Evolutionary conservation across 2,797 vertebrate genomes (phyloP).

Genomic region (Anomalospiza imberbis): DNA sequence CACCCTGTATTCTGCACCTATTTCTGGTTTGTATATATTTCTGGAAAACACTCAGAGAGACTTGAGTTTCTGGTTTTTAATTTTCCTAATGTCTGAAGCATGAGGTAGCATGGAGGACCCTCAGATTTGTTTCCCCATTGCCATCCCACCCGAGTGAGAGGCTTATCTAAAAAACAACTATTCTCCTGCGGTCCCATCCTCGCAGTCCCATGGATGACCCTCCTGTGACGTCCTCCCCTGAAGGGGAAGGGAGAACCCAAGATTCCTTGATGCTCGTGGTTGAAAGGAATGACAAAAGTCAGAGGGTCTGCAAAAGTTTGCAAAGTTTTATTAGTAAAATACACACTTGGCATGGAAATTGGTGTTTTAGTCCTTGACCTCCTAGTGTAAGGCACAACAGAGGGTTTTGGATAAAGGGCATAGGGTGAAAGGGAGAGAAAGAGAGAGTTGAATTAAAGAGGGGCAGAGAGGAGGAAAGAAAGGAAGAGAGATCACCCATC

Average conservation of each 20-base stretch:
- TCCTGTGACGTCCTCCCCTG: neutral
- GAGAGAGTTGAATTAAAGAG: neutral
- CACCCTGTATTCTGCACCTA: neutral
- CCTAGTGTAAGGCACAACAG: neutral
- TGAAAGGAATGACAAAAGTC: neutral
- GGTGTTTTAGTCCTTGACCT: neutral
- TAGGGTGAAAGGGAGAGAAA: neutral
- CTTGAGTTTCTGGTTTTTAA: neutral
- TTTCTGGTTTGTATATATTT: neutral
- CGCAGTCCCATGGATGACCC: neutral
- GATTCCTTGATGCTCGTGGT: fast-evolving
- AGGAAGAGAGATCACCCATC: neutral
- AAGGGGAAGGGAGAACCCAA: neutral
- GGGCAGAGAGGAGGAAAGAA: neutral
- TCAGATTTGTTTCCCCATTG: neutral
- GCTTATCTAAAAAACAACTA: neutral
- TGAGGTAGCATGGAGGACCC: fast-evolving
- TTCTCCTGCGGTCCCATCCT: neutral
- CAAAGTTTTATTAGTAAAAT: neutral
- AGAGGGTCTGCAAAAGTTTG: neutral
- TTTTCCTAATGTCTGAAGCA: neutral
- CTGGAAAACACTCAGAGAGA: neutral
- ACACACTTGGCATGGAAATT: neutral
- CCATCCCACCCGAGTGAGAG: neutral
- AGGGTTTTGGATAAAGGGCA: fast-evolving